These are phyloP conservation scores for Drosophila pectinifera DNA, from an alignment of 1,140 invertebrate species.

Conservation along the genomic window DNA sequence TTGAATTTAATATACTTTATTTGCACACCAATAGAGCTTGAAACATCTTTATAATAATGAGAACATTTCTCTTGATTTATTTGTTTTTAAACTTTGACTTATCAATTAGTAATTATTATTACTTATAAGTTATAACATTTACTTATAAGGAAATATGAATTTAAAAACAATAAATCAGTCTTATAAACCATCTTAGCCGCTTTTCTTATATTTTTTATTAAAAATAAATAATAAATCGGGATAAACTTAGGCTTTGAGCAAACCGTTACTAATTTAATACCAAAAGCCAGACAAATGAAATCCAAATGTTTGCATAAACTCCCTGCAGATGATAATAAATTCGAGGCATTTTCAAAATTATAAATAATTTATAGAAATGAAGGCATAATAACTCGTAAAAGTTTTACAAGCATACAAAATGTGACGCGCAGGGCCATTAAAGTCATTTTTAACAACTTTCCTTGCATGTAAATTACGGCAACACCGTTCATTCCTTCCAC, in stretches of 20 bases:
- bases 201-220: background rate
- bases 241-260: background rate
- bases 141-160: background rate
- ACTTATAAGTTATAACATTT: background rate
- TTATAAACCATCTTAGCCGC: background rate
- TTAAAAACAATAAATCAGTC: background rate
- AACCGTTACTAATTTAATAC: background rate
- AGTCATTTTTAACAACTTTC: constrained; percentile 61
- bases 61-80: background rate
- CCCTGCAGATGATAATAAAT: constrained; percentile 15
- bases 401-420: constrained; percentile 49
- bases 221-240: background rate
- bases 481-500: constrained; percentile 38
- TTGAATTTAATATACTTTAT: background rate
- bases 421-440: constrained; percentile 51
- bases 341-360: constrained; percentile 27
- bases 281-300: background rate
- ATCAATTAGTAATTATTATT: constrained; percentile 13
- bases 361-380: constrained; percentile 44
- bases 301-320: constrained; percentile 1
- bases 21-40: background rate
- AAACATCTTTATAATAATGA: background rate
- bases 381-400: constrained; percentile 56
- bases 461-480: constrained; percentile 55
- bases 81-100: constrained; percentile 32